phyloP scores from a whole-genome alignment of 2,888 invertebrate species.

The Tachystola acroxantha region DNA sequence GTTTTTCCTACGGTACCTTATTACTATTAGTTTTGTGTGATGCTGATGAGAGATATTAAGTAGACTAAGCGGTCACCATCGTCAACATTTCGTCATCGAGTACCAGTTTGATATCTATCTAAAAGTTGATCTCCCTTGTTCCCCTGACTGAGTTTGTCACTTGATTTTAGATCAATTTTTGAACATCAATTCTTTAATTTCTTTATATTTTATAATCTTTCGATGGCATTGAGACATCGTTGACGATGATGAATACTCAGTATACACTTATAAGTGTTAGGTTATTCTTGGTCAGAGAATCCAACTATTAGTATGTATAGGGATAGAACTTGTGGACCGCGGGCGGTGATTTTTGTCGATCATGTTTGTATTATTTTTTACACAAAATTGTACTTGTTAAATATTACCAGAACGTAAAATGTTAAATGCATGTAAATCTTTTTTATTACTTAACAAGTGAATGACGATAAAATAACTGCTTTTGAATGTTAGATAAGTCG shows the following conservation, averaged over 20 bases:
- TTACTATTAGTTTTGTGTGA: slow-evolving; percentile 10
- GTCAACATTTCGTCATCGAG: too few relatives aligned
- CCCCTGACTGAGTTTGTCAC: too few relatives aligned
- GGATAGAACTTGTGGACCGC: slow-evolving; percentile 34
- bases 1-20: slow-evolving; percentile 13
- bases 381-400: slow-evolving; percentile 22
- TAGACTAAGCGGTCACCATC: too few relatives aligned
- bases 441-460: slow-evolving; percentile 14
- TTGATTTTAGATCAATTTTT: too few relatives aligned
- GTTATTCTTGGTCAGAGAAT: background rate
- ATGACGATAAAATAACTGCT: slow-evolving; percentile 8
- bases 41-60: background rate
- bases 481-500: slow-evolving; percentile 10
- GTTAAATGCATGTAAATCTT: slow-evolving; percentile 35
- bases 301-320: background rate
- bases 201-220: too few relatives aligned
- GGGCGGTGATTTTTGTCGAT: slow-evolving; percentile 50
- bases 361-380: slow-evolving; percentile 32
- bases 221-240: too few relatives aligned
- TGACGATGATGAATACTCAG: too few relatives aligned
- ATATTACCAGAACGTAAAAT: slow-evolving; percentile 19
- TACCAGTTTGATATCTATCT: too few relatives aligned
- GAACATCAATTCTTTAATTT: too few relatives aligned
- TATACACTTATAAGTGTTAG: too few relatives aligned
- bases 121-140: too few relatives aligned